These are phyloP conservation scores for Hemibagrus guttatus DNA, from an alignment of 2,797 vertebrate species.

Conservation along the genomic window DNA sequence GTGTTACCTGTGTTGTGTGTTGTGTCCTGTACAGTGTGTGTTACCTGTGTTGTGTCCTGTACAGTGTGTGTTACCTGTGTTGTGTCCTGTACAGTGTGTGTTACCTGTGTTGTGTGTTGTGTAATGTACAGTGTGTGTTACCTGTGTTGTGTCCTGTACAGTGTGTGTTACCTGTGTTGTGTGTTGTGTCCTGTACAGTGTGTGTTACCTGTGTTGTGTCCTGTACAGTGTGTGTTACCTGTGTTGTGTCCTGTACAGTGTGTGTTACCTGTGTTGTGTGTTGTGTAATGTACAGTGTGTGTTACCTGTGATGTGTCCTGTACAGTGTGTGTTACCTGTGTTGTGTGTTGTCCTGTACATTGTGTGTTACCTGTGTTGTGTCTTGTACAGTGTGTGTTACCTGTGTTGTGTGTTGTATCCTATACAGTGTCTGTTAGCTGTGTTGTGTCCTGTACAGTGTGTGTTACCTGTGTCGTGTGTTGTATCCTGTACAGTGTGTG, in stretches of 20 bases:
- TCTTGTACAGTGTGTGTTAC: background rate
- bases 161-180: background rate
- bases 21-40: background rate
- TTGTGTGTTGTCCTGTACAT: background rate
- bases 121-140: background rate
- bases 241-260: background rate
- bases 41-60: background rate
- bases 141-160: background rate
- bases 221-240: background rate
- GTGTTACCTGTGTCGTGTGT: background rate
- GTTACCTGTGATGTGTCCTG: background rate
- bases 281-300: background rate
- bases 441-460: conserved; percentile 64
- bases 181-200: background rate
- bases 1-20: background rate
- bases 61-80: conserved; percentile 44
- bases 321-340: background rate
- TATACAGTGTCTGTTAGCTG: conserved; percentile 6
- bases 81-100: conserved; percentile 59
- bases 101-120: background rate
- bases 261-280: background rate
- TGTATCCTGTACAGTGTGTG: background rate
- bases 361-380: conserved; percentile 66
- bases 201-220: background rate
- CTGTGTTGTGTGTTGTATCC: background rate